Evolutionary conservation across 2,888 invertebrate genomes (phyloP).

Genomic region (Tanaodytes sp.): DNA sequence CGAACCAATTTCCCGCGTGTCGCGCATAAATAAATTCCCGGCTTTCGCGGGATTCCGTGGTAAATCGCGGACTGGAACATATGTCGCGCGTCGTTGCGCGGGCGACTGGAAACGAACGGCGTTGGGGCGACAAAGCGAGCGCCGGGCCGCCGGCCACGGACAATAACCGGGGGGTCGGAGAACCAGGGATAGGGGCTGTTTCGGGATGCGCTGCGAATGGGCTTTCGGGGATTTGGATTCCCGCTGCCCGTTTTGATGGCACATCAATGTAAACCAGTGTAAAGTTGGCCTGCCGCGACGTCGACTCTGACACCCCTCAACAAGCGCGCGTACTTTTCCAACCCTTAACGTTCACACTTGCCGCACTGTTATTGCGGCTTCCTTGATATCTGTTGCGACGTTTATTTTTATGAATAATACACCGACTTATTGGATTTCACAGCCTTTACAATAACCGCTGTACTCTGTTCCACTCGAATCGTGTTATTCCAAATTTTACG

Average conservation of each 20-base stretch:
- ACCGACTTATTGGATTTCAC: conserved; percentile 13
- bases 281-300: conserved; percentile 60
- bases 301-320: conserved; percentile 41
- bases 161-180: too few species aligned
- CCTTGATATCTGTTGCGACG: conserved; percentile 27
- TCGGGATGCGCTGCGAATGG: conserved; percentile 59
- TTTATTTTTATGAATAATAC: conserved; percentile 28
- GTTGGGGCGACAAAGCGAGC: conserved; percentile 44
- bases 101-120: conserved; percentile 39
- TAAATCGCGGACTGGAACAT: conserved; percentile 47
- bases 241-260: conserved; percentile 65
- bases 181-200: conserved; percentile 45
- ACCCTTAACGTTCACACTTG: conserved; percentile 50
- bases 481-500: too few species aligned
- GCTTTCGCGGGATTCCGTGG: conserved; percentile 45
- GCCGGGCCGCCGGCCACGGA: too few species aligned
- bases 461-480: too few species aligned
- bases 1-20: conserved; percentile 54
- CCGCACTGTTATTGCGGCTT: conserved; percentile 42
- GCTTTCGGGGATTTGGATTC: conserved; percentile 61
- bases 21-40: conserved; percentile 48
- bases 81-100: conserved; percentile 53
- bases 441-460: background rate
- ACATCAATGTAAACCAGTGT: conserved; percentile 68
- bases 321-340: conserved; percentile 47